Percentiles rank a stretch among this genome's conserved stretches.
Evolutionary conservation across 1,140 invertebrate genomes (phyloP).

Genomic region (Calephelis virginiensis): DNA sequence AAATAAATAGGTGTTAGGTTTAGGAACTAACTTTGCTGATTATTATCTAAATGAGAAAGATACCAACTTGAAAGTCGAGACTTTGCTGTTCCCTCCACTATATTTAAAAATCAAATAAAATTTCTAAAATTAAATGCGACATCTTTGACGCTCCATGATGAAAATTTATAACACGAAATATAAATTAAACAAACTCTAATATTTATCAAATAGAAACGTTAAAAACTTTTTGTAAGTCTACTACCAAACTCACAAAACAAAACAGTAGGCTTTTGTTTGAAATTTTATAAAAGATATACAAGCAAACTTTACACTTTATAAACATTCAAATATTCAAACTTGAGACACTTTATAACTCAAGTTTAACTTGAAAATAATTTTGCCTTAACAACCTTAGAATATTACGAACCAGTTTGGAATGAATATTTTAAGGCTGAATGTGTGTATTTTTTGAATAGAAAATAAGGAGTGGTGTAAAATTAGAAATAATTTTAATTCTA

Average conservation of each 20-base stretch:
- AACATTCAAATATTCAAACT: too few species aligned
- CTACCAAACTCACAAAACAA: too few species aligned
- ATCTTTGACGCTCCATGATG: background rate
- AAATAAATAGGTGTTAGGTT: constrained; percentile 35
- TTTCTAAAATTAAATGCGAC: background rate
- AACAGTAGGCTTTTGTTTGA: too few species aligned
- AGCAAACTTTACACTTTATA: too few species aligned
- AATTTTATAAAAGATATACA: too few species aligned
- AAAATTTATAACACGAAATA: constrained; percentile 49
- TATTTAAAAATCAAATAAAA: constrained; percentile 39
- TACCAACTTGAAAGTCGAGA: constrained; percentile 56
- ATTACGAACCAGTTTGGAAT: background rate
- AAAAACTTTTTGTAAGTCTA: too few species aligned
- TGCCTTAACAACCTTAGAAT: background rate
- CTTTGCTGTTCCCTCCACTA: constrained; percentile 71
- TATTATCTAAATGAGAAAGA: constrained; percentile 12
- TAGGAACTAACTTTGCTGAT: constrained; percentile 17
- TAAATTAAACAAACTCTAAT: constrained; percentile 30
- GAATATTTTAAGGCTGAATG: background rate
- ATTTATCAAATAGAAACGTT: background rate
- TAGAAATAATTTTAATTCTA: constrained; percentile 2
- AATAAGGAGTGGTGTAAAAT: background rate
- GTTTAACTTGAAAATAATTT: background rate
- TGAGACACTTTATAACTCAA: too few species aligned
- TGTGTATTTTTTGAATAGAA: background rate